Evolutionary conservation across 2,113 vertebrate species (phyloP).

Genomic region (Salvelinus namaycush): DNA sequence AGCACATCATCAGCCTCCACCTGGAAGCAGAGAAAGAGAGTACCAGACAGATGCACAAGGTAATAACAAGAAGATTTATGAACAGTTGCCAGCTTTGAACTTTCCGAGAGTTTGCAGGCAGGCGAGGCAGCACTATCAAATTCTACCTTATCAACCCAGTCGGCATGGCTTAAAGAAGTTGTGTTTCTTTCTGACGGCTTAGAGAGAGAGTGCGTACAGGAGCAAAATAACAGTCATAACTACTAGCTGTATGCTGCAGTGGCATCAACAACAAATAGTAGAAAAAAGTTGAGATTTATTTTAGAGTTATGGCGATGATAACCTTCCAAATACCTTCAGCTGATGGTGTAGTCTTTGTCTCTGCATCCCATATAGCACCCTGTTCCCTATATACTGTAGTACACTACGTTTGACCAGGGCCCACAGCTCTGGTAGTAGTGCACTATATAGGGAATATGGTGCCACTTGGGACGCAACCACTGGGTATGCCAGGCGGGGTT

Average conservation of each 20-base stretch:
- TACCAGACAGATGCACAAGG: not conserved
- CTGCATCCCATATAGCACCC: no score
- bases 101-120: constrained; percentile 1
- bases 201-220: constrained; percentile 5
- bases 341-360: constrained; percentile 11
- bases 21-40: constrained; percentile 44
- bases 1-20: constrained; percentile 54
- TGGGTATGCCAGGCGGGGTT: no score
- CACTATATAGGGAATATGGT: constrained; percentile 1
- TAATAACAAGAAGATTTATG: constrained; percentile 56
- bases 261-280: constrained; percentile 61
- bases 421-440: no score
- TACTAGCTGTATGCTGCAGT: constrained; percentile 37
- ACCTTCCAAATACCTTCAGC: constrained; percentile 72
- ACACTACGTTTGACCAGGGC: no score
- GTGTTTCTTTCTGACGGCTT: constrained; percentile 43
- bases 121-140: constrained; percentile 48
- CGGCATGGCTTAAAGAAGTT: constrained; percentile 48
- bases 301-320: constrained; percentile 58
- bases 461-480: constrained; percentile 61
- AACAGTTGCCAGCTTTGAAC: constrained; percentile 62
- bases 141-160: constrained; percentile 55
- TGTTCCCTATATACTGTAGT: no score
- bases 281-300: not conserved
- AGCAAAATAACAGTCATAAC: constrained; percentile 45